Percentiles rank a stretch among this genome's conserved stretches.
phyloP scores from a whole-genome alignment of 2,888 invertebrate genomes.

The Napeogenes sylphis region DNA sequence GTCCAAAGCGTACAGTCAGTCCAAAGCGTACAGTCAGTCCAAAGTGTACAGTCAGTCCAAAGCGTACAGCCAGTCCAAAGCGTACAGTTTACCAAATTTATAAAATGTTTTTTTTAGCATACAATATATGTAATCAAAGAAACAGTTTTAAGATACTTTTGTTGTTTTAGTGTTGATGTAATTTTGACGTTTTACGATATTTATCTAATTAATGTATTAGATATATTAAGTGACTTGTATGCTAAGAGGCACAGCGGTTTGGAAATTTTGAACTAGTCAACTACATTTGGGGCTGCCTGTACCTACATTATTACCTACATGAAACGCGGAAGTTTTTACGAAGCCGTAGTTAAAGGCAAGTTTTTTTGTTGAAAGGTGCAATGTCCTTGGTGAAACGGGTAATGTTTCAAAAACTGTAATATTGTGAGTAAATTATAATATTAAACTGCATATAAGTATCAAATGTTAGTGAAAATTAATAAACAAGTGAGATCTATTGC shows the following conservation, averaged over 20 bases:
- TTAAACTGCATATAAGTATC: not conserved
- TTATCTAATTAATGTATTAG: no score
- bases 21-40: no score
- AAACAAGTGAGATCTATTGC: not conserved
- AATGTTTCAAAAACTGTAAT: constrained; percentile 18
- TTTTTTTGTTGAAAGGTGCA: constrained; percentile 27
- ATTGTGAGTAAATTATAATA: not conserved
- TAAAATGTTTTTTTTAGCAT: no score
- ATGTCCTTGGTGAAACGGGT: constrained; percentile 27
- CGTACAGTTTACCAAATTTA: no score
- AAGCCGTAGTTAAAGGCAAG: constrained; percentile 26
- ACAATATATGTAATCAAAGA: no score
- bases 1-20: no score
- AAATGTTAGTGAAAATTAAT: not conserved
- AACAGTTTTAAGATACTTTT: no score
- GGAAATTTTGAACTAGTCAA: not conserved
- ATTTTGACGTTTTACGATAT: no score
- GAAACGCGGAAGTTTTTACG: constrained; percentile 28
- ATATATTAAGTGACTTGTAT: not conserved
- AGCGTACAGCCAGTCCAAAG: no score
- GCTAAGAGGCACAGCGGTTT: not conserved
- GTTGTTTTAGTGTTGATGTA: no score
- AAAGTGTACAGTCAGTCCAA: no score
- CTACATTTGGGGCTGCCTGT: not conserved
- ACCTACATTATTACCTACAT: constrained; percentile 13